Evolutionary conservation across 2,888 invertebrate genomes (phyloP).

Genomic region (Drosophila picticornis): DNA sequence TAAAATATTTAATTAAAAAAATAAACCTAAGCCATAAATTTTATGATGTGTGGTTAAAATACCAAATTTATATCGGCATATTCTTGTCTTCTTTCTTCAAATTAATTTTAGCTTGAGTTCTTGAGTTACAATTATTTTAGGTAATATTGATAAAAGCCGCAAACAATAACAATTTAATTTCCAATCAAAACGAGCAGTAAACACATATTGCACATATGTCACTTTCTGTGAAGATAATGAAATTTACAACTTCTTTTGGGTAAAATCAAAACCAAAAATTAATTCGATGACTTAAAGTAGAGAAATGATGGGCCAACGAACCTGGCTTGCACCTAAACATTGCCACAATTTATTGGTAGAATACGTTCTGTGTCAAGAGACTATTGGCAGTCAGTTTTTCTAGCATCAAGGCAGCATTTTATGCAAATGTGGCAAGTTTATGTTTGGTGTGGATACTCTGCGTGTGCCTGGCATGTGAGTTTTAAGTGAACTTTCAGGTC

Average conservation of each 20-base stretch:
- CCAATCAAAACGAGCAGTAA: slow-evolving; percentile 3
- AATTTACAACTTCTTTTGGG: slow-evolving; percentile 38
- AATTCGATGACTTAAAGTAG: slow-evolving; percentile 53
- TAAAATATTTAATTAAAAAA: too few species aligned
- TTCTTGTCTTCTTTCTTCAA: not conserved
- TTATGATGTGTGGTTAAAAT: too few species aligned
- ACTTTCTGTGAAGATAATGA: not conserved
- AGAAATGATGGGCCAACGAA: slow-evolving; percentile 11
- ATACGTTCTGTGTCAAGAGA: slow-evolving; percentile 72
- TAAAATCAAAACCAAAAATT: slow-evolving; percentile 58
- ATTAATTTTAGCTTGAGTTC: not conserved
- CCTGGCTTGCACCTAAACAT: slow-evolving; percentile 50
- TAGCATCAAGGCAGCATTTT: slow-evolving; percentile 59
- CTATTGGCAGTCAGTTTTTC: slow-evolving; percentile 42
- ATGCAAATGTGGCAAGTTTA: slow-evolving; percentile 78
- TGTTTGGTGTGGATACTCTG: slow-evolving; percentile 44
- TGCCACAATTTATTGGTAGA: slow-evolving; percentile 76
- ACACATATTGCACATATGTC: slow-evolving; percentile 14
- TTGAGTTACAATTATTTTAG: not conserved
- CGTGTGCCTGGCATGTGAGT: slow-evolving; percentile 49
- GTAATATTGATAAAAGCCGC: slow-evolving; percentile 1
- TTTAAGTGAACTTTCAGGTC: slow-evolving; percentile 62
- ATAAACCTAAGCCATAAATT: not conserved
- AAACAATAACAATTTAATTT: slow-evolving; percentile 2
- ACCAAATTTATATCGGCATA: too few species aligned